Percentiles rank a stretch among this genome's conserved stretches.
These are phyloP conservation scores for Lepas anatifera DNA, from an alignment of 2,888 invertebrate species.

Conservation along the genomic window DNA sequence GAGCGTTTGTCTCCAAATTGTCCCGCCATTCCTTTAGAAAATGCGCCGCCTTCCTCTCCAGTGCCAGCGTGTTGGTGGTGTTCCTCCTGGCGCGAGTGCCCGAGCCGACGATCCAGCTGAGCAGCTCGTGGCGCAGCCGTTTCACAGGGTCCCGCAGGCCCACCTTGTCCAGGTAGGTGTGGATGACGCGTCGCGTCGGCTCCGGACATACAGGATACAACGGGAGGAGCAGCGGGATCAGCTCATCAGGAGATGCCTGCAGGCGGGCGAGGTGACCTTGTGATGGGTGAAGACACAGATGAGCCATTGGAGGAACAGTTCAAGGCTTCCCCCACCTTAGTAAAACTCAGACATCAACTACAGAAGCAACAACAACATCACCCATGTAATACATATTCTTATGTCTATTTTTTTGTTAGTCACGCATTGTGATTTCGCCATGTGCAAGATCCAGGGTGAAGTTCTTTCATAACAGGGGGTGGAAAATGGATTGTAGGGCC, in stretches of 20 bases:
- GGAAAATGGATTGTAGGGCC: too few species aligned
- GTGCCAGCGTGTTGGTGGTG: neutral
- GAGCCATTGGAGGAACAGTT: too few species aligned
- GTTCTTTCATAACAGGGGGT: too few species aligned
- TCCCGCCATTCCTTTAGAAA: neutral
- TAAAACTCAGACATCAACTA: too few species aligned
- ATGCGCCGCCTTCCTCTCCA: neutral
- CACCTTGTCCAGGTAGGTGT: neutral
- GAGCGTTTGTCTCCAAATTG: neutral
- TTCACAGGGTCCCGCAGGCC: neutral
- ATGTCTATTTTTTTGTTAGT: too few species aligned
- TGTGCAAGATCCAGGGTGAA: too few species aligned
- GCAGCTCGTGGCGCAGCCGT: neutral
- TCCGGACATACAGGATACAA: neutral
- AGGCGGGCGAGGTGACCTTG: too few species aligned
- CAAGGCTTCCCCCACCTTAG: too few species aligned
- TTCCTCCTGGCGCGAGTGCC: neutral
- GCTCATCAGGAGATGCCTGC: neutral
- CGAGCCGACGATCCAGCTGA: neutral
- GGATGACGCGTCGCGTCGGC: neutral
- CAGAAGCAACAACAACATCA: too few species aligned
- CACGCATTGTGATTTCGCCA: too few species aligned
- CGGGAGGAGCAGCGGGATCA: neutral
- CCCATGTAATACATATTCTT: too few species aligned
- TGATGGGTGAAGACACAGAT: too few species aligned